Percentiles rank a stretch among this genome's conserved stretches.
Evolutionary conservation across 2,113 vertebrate genomes (phyloP).

Genomic region (Ammodytes dubius): DNA sequence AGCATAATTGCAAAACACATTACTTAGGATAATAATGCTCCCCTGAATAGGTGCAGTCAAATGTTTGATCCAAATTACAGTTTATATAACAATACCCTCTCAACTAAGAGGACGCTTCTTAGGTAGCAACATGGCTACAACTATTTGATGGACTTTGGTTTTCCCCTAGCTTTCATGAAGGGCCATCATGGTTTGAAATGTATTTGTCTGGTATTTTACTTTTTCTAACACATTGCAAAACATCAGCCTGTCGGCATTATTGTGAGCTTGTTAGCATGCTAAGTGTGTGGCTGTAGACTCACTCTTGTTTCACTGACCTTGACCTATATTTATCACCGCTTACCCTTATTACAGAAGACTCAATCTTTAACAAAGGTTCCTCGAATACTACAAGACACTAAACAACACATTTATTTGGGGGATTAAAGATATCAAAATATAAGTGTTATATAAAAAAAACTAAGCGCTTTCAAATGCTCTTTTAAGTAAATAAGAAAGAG

Average conservation of each 20-base stretch:
- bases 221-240: neutral
- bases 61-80: conserved; percentile 10
- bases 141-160: neutral
- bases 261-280: neutral
- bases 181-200: neutral
- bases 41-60: neutral
- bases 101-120: conserved; percentile 7
- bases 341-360: neutral
- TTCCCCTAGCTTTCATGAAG: neutral
- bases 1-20: conserved; percentile 32
- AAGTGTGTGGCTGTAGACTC: neutral
- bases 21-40: conserved; percentile 17
- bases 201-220: neutral
- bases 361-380: neutral
- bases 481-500: conserved; percentile 2
- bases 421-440: neutral
- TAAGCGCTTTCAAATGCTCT: neutral
- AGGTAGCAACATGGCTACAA: neutral
- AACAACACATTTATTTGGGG: neutral
- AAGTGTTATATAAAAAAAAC: too few relatives aligned
- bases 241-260: neutral
- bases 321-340: neutral
- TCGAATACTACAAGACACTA: neutral
- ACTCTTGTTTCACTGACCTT: neutral
- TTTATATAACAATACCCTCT: neutral